Evolutionary conservation across 2,888 invertebrate species (phyloP), one percentile per base, ranked within the genome.

Genomic region (Athrips mouffetella): DNA sequence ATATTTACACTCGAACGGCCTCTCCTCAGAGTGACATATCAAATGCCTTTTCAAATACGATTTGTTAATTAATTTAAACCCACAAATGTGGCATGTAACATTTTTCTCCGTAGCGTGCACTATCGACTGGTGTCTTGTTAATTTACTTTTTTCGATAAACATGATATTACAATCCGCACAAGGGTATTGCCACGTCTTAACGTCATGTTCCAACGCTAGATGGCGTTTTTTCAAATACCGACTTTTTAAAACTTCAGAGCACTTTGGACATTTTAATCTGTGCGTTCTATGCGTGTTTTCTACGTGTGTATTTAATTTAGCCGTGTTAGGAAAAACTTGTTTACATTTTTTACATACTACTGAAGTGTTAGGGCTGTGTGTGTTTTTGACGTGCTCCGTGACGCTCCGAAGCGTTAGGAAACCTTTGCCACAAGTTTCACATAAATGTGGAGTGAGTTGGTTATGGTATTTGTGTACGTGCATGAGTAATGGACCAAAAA

Each of bases 1-100:
- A 50, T 84, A 75, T 3, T 88, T 82, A 54, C 91, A 91, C 30
- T 88, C 80, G 40, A 82, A 90, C 2, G 91, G 91, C 45, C 90
- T 78, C 0, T 89, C 73, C 1, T 90, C 89, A 1, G 87, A 88
- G 50, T 91, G 91, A 0, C 80, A 86, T 0, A 91, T 85, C 71
- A 88, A 87, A 47, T 91, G 91, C 0, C 88, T 76, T 25, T 80
- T 84, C 45, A 91, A 58, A 13, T 89, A 67, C 29, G 88, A 84
- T 8, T 79, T 84, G 15, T 75, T 76, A 21, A 80, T 83, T 0
- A 80, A 76, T 51, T 77, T 77, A 23, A 80, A 81, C 0, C 82
- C 80, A 29, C 87, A 88, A 1, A 84, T 63, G 1, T 79, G 76
- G 20, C 87, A 88, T 0, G 73, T 54, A 0, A 76, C 55, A 0